Evolutionary conservation across 2,888 invertebrate genomes (phyloP).

Genomic region (Thecocarcelia acutangulata): DNA sequence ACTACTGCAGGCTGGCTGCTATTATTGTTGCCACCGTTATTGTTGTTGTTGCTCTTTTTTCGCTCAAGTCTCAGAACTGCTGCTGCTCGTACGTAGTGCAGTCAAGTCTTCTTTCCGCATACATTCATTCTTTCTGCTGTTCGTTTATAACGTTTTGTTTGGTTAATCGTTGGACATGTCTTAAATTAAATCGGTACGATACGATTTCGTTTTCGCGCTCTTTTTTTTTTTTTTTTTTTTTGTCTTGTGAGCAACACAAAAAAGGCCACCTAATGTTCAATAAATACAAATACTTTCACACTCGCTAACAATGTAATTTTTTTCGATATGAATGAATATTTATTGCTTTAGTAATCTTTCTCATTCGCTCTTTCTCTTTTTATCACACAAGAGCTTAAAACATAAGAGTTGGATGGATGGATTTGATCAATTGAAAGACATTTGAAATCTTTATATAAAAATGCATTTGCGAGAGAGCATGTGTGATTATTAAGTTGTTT

Average conservation of each 20-base stretch:
- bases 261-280: slow-evolving; percentile 58
- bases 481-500: slow-evolving; percentile 1
- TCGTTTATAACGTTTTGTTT: slow-evolving; percentile 64
- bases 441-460: slow-evolving; percentile 25
- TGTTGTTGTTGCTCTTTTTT: slow-evolving; percentile 10
- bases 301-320: slow-evolving; percentile 79
- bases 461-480: slow-evolving; percentile 8
- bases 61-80: slow-evolving; percentile 53
- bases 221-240: no score
- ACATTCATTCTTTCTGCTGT: slow-evolving; percentile 14
- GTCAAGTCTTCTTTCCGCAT: not conserved
- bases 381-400: not conserved
- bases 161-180: slow-evolving; percentile 65
- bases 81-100: slow-evolving; percentile 69
- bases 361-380: not conserved
- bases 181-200: slow-evolving; percentile 70
- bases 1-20: slow-evolving; percentile 15
- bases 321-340: slow-evolving; percentile 32
- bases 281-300: slow-evolving; percentile 80
- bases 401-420: slow-evolving; percentile 5
- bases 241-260: slow-evolving; percentile 37
- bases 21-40: slow-evolving; percentile 36
- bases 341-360: not conserved
- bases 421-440: slow-evolving; percentile 39
- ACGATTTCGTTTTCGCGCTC: slow-evolving; percentile 64